Percentiles rank a stretch among this genome's conserved stretches.
phyloP scores from a whole-genome alignment of 2,113 vertebrate species.

The Eulacestoma nigropectus region DNA sequence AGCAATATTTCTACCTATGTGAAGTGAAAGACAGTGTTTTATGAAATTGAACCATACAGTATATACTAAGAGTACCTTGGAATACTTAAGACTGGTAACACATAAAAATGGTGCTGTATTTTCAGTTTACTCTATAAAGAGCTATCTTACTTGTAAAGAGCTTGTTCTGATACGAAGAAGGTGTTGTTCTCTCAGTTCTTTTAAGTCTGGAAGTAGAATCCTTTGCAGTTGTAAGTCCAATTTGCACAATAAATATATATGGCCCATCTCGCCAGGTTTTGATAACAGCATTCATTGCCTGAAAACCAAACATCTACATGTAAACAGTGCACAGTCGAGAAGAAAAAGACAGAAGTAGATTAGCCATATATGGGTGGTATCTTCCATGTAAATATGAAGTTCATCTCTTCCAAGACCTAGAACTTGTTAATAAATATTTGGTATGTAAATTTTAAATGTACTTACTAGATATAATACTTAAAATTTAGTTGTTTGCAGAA shows the following conservation, averaged over 20 bases:
- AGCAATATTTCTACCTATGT: background rate
- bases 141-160: constrained; percentile 72
- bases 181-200: constrained; percentile 5
- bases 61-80: background rate
- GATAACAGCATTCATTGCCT: constrained; percentile 81
- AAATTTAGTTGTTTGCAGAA: background rate
- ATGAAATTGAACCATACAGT: background rate
- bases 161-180: constrained; percentile 12
- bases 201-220: constrained; percentile 15
- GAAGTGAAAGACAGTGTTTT: background rate
- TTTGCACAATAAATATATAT: constrained; percentile 88
- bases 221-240: constrained; percentile 60
- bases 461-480: background rate
- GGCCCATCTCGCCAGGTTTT: constrained; percentile 91
- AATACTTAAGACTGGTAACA: background rate
- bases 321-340: background rate
- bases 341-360: background rate
- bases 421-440: background rate
- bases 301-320: background rate
- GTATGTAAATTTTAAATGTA: background rate
- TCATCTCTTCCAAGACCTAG: background rate
- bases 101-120: background rate
- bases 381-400: background rate
- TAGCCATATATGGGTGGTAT: background rate
- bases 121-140: background rate